Evolutionary conservation across 2,113 vertebrate species (phyloP).

Genomic region (Vulpes lagopus): DNA sequence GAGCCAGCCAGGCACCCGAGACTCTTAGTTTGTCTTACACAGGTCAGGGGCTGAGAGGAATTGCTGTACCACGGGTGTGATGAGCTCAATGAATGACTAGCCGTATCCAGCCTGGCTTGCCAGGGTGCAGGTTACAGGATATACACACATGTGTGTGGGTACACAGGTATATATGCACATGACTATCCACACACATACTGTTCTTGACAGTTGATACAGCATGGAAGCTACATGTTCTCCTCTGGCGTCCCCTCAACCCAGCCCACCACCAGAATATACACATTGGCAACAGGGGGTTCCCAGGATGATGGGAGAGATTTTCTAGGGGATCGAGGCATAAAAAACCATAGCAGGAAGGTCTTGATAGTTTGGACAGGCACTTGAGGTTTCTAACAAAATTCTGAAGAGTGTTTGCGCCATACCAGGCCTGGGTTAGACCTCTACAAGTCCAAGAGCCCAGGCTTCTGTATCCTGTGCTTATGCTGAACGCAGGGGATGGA

Average conservation of each 20-base stretch:
- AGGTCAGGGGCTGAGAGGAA: neutral
- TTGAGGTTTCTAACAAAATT: conserved; percentile 43
- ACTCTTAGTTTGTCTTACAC: neutral
- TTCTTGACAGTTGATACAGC: neutral
- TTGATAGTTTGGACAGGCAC: neutral
- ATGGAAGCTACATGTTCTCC: neutral
- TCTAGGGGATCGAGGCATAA: neutral
- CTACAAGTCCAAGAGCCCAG: neutral
- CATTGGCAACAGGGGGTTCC: neutral
- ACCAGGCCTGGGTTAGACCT: neutral
- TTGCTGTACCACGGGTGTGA: neutral
- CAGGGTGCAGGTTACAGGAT: neutral
- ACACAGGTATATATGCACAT: neutral
- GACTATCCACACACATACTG: neutral
- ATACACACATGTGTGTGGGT: neutral
- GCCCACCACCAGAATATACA: neutral
- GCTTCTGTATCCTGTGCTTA: neutral
- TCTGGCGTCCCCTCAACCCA: neutral
- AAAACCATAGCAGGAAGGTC: neutral
- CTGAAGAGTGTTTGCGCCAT: conserved; percentile 27
- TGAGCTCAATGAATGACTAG: neutral
- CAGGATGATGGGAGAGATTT: neutral
- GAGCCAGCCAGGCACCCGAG: neutral
- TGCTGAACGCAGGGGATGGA: neutral
- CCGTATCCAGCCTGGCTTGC: neutral